Percentiles rank a stretch among this genome's conserved stretches.
Evolutionary conservation across 1,140 invertebrate species (phyloP).

Genomic region (Drosophila sulfurigaster): DNA sequence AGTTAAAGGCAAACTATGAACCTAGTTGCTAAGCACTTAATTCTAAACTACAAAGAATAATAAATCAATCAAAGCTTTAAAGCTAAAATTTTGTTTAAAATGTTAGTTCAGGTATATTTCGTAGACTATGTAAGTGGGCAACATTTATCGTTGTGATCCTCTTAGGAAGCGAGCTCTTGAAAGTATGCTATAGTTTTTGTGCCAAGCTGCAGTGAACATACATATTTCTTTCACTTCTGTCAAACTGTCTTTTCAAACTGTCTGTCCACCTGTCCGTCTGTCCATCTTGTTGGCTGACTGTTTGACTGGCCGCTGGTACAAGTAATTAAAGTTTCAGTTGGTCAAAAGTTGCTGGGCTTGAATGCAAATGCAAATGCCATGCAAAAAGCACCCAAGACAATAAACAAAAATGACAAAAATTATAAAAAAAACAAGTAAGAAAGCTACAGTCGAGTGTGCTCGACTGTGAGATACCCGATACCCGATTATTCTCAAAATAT

Average conservation of each 20-base stretch:
- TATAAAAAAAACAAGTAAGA: not conserved
- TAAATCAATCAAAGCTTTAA: too few relatives aligned
- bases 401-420: conserved; percentile 35
- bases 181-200: conserved; percentile 33
- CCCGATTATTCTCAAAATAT: too few relatives aligned
- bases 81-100: too few relatives aligned
- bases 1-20: too few relatives aligned
- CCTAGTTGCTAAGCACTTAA: too few relatives aligned
- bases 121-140: too few relatives aligned
- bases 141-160: too few relatives aligned
- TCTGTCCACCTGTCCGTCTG: not conserved
- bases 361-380: conserved; percentile 41
- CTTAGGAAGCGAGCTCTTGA: not conserved
- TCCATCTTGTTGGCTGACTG: not conserved
- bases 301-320: not conserved
- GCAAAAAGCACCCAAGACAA: conserved; percentile 29
- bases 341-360: conserved; percentile 16
- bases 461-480: too few relatives aligned
- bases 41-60: too few relatives aligned
- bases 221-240: not conserved
- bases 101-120: too few relatives aligned
- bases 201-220: not conserved
- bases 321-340: conserved; percentile 42
- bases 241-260: conserved; percentile 5
- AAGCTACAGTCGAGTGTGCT: too few relatives aligned